phyloP scores from a whole-genome alignment of 2,888 invertebrate genomes.

The Lasioglossum marginatum region DNA sequence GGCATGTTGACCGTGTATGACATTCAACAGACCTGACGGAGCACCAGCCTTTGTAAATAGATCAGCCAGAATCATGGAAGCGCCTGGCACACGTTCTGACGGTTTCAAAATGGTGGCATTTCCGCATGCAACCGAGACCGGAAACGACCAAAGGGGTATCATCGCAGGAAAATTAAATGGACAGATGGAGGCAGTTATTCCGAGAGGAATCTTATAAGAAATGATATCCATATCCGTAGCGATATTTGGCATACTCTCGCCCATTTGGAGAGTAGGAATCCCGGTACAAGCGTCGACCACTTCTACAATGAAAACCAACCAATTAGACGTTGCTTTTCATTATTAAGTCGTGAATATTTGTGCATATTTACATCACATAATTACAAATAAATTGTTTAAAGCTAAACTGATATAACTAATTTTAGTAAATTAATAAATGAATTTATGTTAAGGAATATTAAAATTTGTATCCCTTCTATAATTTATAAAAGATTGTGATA shows the following conservation, averaged over 20 bases:
- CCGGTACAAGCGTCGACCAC: constrained; percentile 98
- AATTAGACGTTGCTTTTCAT: background rate
- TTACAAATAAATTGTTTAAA: background rate
- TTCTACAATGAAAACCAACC: constrained; percentile 86
- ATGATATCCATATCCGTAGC: constrained; percentile 99
- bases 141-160: constrained; percentile 99
- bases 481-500: too few species aligned
- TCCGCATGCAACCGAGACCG: constrained; percentile 94
- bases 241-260: constrained; percentile 94
- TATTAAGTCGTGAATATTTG: background rate
- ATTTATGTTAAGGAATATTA: background rate
- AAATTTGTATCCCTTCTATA: too few species aligned
- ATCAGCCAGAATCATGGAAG: constrained; percentile 97
- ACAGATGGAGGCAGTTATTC: constrained; percentile 97
- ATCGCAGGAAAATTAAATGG: constrained; percentile 99
- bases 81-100: constrained; percentile 98
- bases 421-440: background rate
- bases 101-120: constrained; percentile 98
- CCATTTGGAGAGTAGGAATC: constrained; percentile 95
- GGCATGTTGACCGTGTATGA: constrained; percentile 97
- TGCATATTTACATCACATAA: background rate
- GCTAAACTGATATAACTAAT: background rate
- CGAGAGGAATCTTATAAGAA: constrained; percentile 96
- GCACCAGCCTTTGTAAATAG: constrained; percentile 97
- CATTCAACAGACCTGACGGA: constrained; percentile 98